Conservation (phyloP, 2,888 invertebrate genomes). For the Onthophagus sagittarius region DNA sequence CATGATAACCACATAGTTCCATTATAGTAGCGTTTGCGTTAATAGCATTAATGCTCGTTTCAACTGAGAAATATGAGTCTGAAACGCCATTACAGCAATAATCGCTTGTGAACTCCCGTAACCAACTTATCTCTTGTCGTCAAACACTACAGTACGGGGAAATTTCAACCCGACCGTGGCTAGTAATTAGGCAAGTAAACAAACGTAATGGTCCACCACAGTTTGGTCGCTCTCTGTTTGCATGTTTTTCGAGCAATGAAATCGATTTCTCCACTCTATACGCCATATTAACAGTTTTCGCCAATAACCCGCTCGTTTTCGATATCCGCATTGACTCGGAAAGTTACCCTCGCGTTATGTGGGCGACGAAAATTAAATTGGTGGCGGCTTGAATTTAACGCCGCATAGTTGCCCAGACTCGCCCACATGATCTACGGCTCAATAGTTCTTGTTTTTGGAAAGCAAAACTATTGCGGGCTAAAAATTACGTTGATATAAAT, state of each 20-base stretch:
- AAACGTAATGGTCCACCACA: slow-evolving; percentile 4
- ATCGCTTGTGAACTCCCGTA: slow-evolving; percentile 1
- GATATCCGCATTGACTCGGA: neutral
- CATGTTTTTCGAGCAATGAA: neutral
- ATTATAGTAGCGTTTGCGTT: neutral
- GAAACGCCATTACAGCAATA: neutral
- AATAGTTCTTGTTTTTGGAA: slow-evolving; percentile 39
- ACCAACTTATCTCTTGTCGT: slow-evolving; percentile 12
- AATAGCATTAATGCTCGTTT: neutral
- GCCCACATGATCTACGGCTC: slow-evolving; percentile 38
- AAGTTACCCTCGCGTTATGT: neutral
- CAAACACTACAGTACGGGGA: neutral
- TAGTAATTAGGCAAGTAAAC: neutral
- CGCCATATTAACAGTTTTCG: neutral
- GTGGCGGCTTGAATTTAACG: neutral
- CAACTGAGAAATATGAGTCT: neutral
- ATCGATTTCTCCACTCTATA: neutral
- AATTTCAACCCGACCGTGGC: neutral
- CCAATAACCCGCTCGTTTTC: neutral
- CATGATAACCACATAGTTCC: neutral
- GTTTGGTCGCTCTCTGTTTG: neutral
- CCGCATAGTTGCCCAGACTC: neutral
- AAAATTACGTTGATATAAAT: neutral
- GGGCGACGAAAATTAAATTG: neutral
- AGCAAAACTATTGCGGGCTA: slow-evolving; percentile 27